These are phyloP conservation scores for Scaptomyza tumidula DNA, from an alignment of 2,888 invertebrate genomes.

Conservation along the genomic window DNA sequence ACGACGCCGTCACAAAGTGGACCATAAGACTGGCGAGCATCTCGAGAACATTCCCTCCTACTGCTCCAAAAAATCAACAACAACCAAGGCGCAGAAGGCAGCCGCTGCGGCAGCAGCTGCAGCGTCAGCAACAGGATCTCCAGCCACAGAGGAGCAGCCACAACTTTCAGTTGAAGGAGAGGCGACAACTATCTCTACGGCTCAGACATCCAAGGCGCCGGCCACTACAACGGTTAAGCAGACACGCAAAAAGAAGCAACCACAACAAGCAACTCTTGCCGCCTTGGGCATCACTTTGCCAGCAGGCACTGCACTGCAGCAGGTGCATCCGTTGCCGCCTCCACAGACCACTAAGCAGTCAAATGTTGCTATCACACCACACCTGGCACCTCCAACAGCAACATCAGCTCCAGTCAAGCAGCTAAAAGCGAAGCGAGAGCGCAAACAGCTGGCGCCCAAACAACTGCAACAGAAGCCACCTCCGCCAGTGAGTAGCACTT, in stretches of 20 bases:
- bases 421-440: constrained; percentile 76
- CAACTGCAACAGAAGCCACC: constrained; percentile 76
- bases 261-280: constrained; percentile 68
- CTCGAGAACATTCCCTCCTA: constrained; percentile 84
- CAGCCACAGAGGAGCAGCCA: constrained; percentile 15
- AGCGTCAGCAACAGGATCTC: constrained; percentile 33
- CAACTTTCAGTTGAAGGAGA: constrained; percentile 6
- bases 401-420: constrained; percentile 51
- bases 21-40: constrained; percentile 84
- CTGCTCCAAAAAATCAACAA: constrained; percentile 82
- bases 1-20: constrained; percentile 86
- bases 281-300: constrained; percentile 72
- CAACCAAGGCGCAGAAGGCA: constrained; percentile 66
- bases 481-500: neutral
- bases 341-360: constrained; percentile 15
- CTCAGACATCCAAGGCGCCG: constrained; percentile 12
- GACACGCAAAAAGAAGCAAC: constrained; percentile 69
- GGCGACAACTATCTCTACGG: neutral
- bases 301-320: constrained; percentile 64
- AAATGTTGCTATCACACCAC: constrained; percentile 22
- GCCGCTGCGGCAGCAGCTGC: constrained; percentile 66
- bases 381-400: constrained; percentile 25
- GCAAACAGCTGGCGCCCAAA: constrained; percentile 79
- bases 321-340: constrained; percentile 46
- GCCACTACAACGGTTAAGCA: constrained; percentile 53